Percentiles rank a stretch among this genome's conserved stretches.
phyloP scores from a whole-genome alignment of 1,140 invertebrate genomes.

The Chrysopa pallens region DNA sequence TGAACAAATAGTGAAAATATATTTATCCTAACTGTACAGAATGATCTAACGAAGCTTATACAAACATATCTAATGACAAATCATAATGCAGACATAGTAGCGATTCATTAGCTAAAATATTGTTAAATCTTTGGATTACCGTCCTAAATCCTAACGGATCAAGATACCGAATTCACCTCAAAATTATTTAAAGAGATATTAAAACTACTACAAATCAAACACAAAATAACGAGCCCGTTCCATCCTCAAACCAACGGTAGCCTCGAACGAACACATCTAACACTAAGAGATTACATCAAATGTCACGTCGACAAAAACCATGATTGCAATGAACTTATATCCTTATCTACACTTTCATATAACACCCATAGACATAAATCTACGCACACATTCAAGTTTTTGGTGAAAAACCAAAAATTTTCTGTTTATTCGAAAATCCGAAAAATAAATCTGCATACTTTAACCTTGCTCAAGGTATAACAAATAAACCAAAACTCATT shows the following conservation, averaged over 20 bases:
- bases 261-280: slow-evolving; percentile 16
- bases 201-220: slow-evolving; percentile 13
- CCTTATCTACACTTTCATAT: slow-evolving; percentile 20
- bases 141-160: slow-evolving; percentile 15
- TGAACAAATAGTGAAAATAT: too few species aligned
- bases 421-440: slow-evolving; percentile 7
- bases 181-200: slow-evolving; percentile 10
- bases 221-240: slow-evolving; percentile 9
- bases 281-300: slow-evolving; percentile 16
- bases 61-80: slow-evolving; percentile 12
- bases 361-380: slow-evolving; percentile 18
- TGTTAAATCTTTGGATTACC: slow-evolving; percentile 16
- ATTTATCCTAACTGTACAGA: slow-evolving; percentile 14
- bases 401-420: slow-evolving; percentile 14
- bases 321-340: slow-evolving; percentile 17
- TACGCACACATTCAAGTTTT: slow-evolving; percentile 22
- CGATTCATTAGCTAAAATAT: slow-evolving; percentile 9
- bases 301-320: slow-evolving; percentile 9
- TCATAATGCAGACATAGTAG: slow-evolving; percentile 15
- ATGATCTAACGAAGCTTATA: slow-evolving; percentile 14
- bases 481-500: slow-evolving; percentile 14
- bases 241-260: slow-evolving; percentile 18
- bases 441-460: slow-evolving; percentile 15
- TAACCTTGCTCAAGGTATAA: slow-evolving; percentile 13
- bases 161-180: slow-evolving; percentile 16